A percentile compares a stretch with the other conserved stretches of the same genome.
phyloP scores from a whole-genome alignment of 92 coral and sea anemone species.

The Bergia sp. region DNA sequence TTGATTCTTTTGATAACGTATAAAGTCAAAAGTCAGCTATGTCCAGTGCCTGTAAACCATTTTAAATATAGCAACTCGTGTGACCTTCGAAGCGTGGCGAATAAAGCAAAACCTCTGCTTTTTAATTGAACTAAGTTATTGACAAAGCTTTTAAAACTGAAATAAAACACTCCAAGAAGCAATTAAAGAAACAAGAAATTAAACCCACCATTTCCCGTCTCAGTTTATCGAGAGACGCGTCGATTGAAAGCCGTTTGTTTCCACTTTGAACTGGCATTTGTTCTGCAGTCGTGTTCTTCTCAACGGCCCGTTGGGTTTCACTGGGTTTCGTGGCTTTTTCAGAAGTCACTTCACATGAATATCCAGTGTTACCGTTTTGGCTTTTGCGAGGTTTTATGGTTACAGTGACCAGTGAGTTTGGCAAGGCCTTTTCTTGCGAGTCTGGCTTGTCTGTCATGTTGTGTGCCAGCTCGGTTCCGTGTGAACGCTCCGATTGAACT shows the following conservation, averaged over 20 bases:
- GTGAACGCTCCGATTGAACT: not conserved
- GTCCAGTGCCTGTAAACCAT: not conserved
- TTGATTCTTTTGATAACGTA: not conserved
- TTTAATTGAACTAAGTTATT: not conserved
- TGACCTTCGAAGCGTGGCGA: not conserved
- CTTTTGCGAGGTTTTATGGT: slow-evolving; percentile 23
- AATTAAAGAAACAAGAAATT: not conserved
- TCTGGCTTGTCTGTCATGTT: slow-evolving; percentile 13
- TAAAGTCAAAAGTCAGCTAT: not conserved
- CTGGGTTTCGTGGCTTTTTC: not conserved
- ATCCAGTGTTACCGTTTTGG: not conserved
- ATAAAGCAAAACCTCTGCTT: not conserved
- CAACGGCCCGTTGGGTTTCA: not conserved
- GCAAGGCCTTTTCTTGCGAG: slow-evolving; percentile 18
- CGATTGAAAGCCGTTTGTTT: slow-evolving; percentile 46
- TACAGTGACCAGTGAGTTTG: slow-evolving; percentile 24
- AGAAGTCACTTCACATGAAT: slow-evolving; percentile 26
- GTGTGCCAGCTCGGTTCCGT: not conserved
- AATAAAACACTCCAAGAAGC: not conserved
- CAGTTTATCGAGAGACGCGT: slow-evolving; percentile 64
- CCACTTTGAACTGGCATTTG: not conserved
- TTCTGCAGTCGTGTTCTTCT: not conserved
- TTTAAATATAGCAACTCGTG: not conserved
- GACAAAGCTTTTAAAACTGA: not conserved
- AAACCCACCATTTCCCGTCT: slow-evolving; percentile 68